Conservation (phyloP, 2,113 vertebrate species). For the Rhinoderma darwinii region DNA sequence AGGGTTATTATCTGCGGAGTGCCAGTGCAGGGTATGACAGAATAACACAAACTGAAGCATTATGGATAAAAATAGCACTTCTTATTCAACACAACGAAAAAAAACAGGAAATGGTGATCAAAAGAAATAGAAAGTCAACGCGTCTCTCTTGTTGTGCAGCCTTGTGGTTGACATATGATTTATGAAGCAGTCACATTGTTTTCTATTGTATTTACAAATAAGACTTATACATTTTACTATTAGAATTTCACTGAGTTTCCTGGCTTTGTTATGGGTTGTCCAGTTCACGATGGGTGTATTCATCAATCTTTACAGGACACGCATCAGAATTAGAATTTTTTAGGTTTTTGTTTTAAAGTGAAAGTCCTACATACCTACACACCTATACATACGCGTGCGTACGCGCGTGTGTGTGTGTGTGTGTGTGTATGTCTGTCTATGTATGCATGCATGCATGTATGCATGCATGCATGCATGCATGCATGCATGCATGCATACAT, state of each 20-base stretch:
- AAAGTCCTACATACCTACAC: no score
- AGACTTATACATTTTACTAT: background rate
- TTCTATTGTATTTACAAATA: background rate
- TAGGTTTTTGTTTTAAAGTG: no score
- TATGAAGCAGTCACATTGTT: background rate
- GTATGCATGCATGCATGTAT: no score
- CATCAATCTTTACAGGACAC: background rate
- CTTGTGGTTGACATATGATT: background rate
- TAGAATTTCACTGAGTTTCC: background rate
- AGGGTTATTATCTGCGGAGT: background rate
- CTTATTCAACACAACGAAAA: no score
- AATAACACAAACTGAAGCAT: background rate
- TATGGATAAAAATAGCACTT: background rate
- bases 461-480: no score
- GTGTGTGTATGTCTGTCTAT: no score
- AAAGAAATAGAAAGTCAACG: no score
- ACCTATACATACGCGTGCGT: no score
- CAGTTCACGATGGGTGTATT: background rate
- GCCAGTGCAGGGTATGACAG: background rate
- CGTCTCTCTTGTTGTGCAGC: background rate
- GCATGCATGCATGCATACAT: no score
- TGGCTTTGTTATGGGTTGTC: background rate
- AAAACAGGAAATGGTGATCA: no score
- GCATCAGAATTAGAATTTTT: no score
- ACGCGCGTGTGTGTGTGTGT: no score